These are phyloP conservation scores for Scopus umbretta DNA, from an alignment of 2,113 vertebrate species.

Conservation along the genomic window DNA sequence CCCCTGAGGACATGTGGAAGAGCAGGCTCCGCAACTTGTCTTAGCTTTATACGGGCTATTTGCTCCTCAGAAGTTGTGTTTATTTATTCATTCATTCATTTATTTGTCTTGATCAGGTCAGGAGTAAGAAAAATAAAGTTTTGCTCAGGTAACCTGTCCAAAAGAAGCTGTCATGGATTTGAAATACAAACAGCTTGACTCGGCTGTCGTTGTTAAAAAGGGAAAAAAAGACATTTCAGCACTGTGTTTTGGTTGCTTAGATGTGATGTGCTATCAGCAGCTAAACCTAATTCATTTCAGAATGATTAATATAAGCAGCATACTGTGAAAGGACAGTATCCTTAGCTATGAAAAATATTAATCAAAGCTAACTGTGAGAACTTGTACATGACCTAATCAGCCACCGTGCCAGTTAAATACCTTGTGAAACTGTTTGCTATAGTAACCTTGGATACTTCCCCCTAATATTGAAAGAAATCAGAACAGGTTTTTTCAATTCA, in stretches of 20 bases:
- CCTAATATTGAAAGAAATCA: neutral
- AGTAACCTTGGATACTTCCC: neutral
- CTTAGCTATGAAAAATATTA: neutral
- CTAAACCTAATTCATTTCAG: neutral
- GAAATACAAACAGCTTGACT: neutral
- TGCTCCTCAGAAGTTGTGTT: too few relatives aligned
- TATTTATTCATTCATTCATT: neutral
- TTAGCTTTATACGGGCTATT: neutral
- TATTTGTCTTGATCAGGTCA: neutral
- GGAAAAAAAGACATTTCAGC: neutral
- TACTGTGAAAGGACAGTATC: neutral
- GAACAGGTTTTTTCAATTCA: neutral
- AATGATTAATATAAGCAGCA: neutral
- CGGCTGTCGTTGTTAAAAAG: neutral
- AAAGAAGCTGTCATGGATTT: neutral
- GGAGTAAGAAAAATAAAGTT: neutral
- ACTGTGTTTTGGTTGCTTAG: neutral
- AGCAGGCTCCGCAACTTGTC: neutral
- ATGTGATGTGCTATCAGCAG: neutral
- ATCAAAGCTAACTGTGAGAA: neutral
- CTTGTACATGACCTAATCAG: neutral
- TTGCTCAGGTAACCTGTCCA: neutral
- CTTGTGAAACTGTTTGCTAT: neutral
- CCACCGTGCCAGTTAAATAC: neutral
- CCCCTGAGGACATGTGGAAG: neutral